These are phyloP conservation scores for Clarias gariepinus DNA, from an alignment of 2,113 vertebrate genomes.

Conservation along the genomic window DNA sequence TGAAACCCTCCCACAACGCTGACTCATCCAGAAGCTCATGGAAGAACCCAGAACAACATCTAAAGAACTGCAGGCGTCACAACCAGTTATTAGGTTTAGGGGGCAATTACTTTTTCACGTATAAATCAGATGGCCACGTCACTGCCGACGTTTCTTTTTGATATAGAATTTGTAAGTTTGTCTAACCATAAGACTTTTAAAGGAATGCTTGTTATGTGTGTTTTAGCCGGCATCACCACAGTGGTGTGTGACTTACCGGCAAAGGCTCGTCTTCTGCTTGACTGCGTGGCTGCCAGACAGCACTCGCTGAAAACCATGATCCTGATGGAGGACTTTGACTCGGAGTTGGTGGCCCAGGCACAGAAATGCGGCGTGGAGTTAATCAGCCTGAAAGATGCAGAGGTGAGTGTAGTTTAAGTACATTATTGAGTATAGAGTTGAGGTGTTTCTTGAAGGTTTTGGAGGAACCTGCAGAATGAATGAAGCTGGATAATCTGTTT, in stretches of 20 bases:
- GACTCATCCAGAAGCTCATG: too few species aligned
- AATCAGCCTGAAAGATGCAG: conserved; percentile 78
- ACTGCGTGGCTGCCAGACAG: conserved; percentile 71
- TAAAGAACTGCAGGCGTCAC: too few species aligned
- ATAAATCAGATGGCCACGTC: background rate
- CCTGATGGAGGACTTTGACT: conserved; percentile 79
- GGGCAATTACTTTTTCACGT: too few species aligned
- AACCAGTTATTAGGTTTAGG: too few species aligned
- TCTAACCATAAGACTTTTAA: background rate
- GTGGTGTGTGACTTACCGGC: conserved; percentile 84
- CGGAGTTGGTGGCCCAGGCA: conserved; percentile 74
- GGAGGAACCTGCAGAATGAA: background rate
- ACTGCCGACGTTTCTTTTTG: background rate
- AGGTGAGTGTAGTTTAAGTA: conserved; percentile 70
- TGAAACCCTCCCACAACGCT: too few species aligned
- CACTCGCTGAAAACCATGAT: conserved; percentile 78
- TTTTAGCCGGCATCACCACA: conserved; percentile 78
- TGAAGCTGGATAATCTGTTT: background rate
- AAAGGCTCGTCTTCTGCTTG: conserved; percentile 80
- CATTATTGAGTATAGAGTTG: background rate
- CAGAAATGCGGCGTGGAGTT: conserved; percentile 79
- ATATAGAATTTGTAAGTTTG: conserved; percentile 2
- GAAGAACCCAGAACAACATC: too few species aligned
- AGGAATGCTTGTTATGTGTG: background rate
- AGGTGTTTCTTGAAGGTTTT: background rate